Evolutionary conservation across 2,888 invertebrate species (phyloP).

Genomic region (Lordiphosa fenestrarum): DNA sequence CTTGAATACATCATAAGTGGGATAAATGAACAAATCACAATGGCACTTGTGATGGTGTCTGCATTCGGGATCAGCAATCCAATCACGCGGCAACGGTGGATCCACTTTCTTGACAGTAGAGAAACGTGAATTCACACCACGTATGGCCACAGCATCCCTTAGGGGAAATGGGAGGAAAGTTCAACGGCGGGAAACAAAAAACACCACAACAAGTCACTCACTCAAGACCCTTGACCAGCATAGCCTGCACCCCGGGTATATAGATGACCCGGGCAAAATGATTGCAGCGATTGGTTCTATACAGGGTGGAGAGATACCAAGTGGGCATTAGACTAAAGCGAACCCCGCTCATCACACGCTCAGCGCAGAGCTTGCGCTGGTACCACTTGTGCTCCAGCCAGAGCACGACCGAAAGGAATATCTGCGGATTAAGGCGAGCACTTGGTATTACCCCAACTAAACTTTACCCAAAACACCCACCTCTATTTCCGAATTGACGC

Average conservation of each 20-base stretch:
- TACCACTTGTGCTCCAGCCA: slow-evolving; percentile 60
- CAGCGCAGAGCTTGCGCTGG: slow-evolving; percentile 41
- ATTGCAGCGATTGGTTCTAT: slow-evolving; percentile 36
- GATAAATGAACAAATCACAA: slow-evolving; percentile 50
- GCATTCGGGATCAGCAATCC: slow-evolving; percentile 56
- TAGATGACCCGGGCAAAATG: slow-evolving; percentile 46
- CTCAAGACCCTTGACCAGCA: slow-evolving; percentile 47
- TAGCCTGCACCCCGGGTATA: slow-evolving; percentile 33
- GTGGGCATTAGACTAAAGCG: slow-evolving; percentile 57
- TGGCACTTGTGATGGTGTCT: slow-evolving; percentile 56
- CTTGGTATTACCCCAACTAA: no score
- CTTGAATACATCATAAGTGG: slow-evolving; percentile 61
- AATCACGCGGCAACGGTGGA: slow-evolving; percentile 46
- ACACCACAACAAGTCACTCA: slow-evolving; percentile 11
- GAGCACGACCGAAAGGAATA: slow-evolving; percentile 53
- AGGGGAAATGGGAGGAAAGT: fast-evolving
- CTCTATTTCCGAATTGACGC: slow-evolving; percentile 63
- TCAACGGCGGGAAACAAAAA: background rate
- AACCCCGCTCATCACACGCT: slow-evolving; percentile 45
- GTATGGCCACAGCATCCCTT: slow-evolving; percentile 34
- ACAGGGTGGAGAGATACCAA: slow-evolving; percentile 54
- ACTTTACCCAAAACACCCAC: slow-evolving; percentile 12
- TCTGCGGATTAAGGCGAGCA: slow-evolving; percentile 13
- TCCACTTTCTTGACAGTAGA: background rate
- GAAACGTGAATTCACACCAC: background rate